These are phyloP conservation scores for Sandelia bainsii DNA, from an alignment of 2,797 vertebrate genomes.

Conservation along the genomic window DNA sequence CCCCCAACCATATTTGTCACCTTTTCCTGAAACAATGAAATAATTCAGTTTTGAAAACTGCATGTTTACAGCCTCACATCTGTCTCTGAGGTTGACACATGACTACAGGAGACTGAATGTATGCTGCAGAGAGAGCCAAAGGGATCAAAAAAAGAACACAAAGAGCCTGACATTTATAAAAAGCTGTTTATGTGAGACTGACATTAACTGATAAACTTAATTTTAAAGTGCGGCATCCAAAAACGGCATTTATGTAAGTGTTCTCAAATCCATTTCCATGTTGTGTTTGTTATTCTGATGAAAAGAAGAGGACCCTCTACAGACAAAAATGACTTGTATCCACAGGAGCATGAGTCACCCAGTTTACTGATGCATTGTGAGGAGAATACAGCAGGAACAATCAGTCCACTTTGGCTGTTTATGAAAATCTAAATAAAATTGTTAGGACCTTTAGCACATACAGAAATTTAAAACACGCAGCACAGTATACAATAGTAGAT, in stretches of 20 bases:
- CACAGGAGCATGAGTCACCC: conserved; percentile 63
- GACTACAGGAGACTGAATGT: background rate
- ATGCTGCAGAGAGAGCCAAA: conserved; percentile 1
- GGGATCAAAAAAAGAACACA: conserved; percentile 17
- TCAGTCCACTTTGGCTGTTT: conserved; percentile 45
- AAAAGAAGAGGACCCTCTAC: conserved; percentile 24
- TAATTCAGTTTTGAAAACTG: conserved; percentile 24
- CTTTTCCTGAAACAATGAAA: conserved; percentile 48
- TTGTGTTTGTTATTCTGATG: conserved; percentile 21
- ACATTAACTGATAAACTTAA: conserved; percentile 29
- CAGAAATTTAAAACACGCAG: conserved; percentile 28
- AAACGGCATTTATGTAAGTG: conserved; percentile 21
- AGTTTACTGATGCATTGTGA: conserved; percentile 44
- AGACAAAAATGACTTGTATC: conserved; percentile 32
- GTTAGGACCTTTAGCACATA: conserved; percentile 1
- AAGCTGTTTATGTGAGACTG: conserved; percentile 9
- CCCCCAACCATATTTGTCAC: conserved; percentile 21
- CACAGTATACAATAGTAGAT: background rate
- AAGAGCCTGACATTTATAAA: conserved; percentile 32
- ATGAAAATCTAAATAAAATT: conserved; percentile 44
- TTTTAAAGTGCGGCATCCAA: conserved; percentile 31
- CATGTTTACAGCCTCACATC: background rate
- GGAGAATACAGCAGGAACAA: conserved; percentile 45
- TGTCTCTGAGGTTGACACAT: conserved; percentile 13
- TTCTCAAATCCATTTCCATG: conserved; percentile 16